Percentiles rank a stretch among this genome's conserved stretches.
These are phyloP conservation scores for Clistopyga incitator DNA, from an alignment of 2,888 invertebrate genomes.

Conservation along the genomic window DNA sequence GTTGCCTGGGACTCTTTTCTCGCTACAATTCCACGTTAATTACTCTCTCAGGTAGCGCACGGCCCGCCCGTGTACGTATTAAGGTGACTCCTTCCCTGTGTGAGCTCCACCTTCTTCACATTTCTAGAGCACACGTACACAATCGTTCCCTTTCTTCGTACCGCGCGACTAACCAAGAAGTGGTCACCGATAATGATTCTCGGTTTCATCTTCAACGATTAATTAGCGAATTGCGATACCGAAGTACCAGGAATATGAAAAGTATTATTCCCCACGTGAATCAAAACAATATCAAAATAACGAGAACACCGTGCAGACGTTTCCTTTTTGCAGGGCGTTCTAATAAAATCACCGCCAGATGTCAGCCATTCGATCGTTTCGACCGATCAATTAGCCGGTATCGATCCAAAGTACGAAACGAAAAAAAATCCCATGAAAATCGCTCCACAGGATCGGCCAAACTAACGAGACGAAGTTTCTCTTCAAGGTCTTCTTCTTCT, in stretches of 20 bases:
- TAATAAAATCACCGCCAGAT: constrained; percentile 39
- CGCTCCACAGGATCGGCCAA: background rate
- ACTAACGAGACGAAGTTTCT: constrained; percentile 1
- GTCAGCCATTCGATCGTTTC: background rate
- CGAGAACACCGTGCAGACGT: background rate
- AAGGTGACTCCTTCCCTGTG: background rate
- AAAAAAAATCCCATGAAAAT: constrained; percentile 8
- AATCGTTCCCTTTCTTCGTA: background rate
- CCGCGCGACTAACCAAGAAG: background rate
- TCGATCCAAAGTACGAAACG: constrained; percentile 23
- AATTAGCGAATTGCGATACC: constrained; percentile 29
- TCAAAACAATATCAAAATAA: constrained; percentile 21
- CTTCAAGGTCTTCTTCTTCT: background rate
- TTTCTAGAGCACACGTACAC: background rate
- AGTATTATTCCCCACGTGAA: background rate
- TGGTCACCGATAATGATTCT: constrained; percentile 50
- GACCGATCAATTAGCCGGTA: constrained; percentile 49
- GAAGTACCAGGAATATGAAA: constrained; percentile 39
- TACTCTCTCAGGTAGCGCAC: constrained; percentile 67
- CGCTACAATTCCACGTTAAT: constrained; percentile 74
- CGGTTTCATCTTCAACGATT: constrained; percentile 48
- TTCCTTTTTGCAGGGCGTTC: constrained; percentile 3
- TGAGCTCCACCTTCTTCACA: background rate
- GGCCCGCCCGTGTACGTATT: background rate
- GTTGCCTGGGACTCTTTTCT: constrained; percentile 29